Base-by-base conservation (phyloP, 2,888 invertebrate genomes). In the Thecocarcelia acutangulata region DNA sequence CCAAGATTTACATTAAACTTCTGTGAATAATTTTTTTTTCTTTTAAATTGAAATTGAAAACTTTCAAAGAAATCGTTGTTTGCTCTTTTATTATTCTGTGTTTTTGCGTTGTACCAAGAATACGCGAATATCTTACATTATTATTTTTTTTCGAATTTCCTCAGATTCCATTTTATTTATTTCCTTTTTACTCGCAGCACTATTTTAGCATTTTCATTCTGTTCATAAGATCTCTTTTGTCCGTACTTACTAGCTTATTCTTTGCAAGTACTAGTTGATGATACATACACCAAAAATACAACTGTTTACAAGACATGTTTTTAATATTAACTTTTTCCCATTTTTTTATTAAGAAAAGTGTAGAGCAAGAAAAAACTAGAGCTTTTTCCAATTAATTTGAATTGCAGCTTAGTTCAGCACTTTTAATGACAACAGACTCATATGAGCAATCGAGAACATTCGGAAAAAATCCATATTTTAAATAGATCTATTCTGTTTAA, bases 261-360 rank as follows among this genome's bases (percentile, higher is more conserved):
- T 42, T 72, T 33, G 1, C 17, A n/a, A n/a, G n/a, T n/a, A n/a
- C n/a, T n/a, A n/a, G n/a, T n/a, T n/a, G n/a, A n/a, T n/a, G 28
- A 28, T 6, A 50, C 40, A 50, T 76, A 40, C 21, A 64, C 17
- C 13, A 46, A 64, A 54, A 46, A 42, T 68, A n/a, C 61, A 80
- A 74, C 80, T 58, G 80, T 80, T 64, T 50, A 63, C 73, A 50
- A 80, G 80, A 52, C 8, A 64, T 11, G 68, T 54, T 42, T 28
- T 44, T 24, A 8, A 8, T 33, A 9, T 8, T 3, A 33, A 33
- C n/a, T 44, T 44, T 44, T 44, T n/a, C 44, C n/a, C 4, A n/a
- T n/a, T 5, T n/a, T 42, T n/a, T 42, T 5, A 44, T 9, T 15
- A n/a, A 15, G 15, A 5, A 33, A 33, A 33, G 33, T 33, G 33